Percentiles rank a stretch among this genome's conserved stretches.
Evolutionary conservation across 2,797 vertebrate genomes (phyloP).

Genomic region (Hapalemur alaotrensis): DNA sequence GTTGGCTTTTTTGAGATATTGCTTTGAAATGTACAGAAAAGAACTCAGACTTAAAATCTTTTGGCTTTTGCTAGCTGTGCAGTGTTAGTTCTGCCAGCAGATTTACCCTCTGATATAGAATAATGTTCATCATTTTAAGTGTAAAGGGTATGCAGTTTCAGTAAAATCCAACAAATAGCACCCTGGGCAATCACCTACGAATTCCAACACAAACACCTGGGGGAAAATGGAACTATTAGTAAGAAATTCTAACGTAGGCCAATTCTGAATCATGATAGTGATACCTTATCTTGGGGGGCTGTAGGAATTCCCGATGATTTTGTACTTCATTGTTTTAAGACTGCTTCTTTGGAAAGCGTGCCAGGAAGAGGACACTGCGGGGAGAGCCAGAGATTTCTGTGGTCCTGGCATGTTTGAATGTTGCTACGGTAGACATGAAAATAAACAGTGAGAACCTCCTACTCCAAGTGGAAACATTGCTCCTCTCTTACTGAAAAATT

Average conservation of each 20-base stretch:
- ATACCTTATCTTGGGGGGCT: background rate
- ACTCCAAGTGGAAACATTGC: conserved; percentile 58
- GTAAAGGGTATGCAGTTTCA: background rate
- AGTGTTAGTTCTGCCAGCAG: background rate
- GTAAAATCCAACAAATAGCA: background rate
- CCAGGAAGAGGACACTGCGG: conserved; percentile 2
- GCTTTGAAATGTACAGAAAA: background rate
- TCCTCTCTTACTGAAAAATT: conserved; percentile 55
- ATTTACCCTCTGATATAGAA: background rate
- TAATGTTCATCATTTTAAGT: background rate
- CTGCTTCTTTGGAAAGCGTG: conserved; percentile 15
- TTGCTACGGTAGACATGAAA: conserved; percentile 70
- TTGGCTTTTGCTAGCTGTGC: background rate
- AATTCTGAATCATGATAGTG: background rate
- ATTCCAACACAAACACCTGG: background rate
- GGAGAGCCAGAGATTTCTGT: conserved; percentile 51
- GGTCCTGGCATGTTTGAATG: conserved; percentile 59
- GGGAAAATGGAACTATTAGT: background rate
- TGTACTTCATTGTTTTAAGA: conserved; percentile 11
- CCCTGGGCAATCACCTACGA: background rate
- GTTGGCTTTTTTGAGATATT: background rate
- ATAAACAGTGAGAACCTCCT: conserved; percentile 60
- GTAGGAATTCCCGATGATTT: background rate
- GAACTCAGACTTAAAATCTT: background rate
- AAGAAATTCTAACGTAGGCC: background rate